Base-by-base conservation (phyloP, 2,113 vertebrate genomes). In the Nanorana parkeri region DNA sequence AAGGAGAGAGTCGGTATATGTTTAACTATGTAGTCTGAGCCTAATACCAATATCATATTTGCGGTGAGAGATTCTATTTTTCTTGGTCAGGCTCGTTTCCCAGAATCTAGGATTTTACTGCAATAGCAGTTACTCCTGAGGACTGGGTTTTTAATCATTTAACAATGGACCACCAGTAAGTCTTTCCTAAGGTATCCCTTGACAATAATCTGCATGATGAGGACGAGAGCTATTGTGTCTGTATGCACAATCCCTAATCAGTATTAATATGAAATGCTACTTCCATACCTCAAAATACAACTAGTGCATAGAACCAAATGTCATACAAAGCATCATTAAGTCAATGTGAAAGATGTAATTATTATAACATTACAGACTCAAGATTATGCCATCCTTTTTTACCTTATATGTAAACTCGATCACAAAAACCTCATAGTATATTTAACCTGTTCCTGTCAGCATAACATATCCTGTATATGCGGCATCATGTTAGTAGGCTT, bases 21-120 rank as follows among this genome's bases (percentile, higher is more conserved):
- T 58, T 52, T 68, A 56, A 68, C 63, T 66, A 89, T 84, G 67
- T 51, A 87, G 80, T 83, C 86, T 87, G 85, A 84, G 85, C 85
- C 77, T 88, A 89, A 78, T 82, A 75, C 87, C 89, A 87, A 87
- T 89, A 88, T 87, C 89, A 86, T 92, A 91, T 84, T 90, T 89
- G 92, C 69, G 92, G 94, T 90, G 71, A 88, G 66, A 90, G 85
- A 86, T 87, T 83, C 86, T 87, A 88, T 89, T 93, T 94, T 93
- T 91, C 91, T 90, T 58, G 83, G 89, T 87, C 89, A 89, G 84
- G 89, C 88, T 84, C 68, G 36, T 36, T 87, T 89, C 88, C 90
- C 90, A 88, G 89, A 89, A 90, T 89, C 85, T 85, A 84, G 82
- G 64, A 77, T 89, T 91, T 81, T 90, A 86, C 90, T 89, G 88